These are phyloP conservation scores for Nasonia vitripennis DNA, from an alignment of 1,140 invertebrate genomes.

Conservation along the genomic window DNA sequence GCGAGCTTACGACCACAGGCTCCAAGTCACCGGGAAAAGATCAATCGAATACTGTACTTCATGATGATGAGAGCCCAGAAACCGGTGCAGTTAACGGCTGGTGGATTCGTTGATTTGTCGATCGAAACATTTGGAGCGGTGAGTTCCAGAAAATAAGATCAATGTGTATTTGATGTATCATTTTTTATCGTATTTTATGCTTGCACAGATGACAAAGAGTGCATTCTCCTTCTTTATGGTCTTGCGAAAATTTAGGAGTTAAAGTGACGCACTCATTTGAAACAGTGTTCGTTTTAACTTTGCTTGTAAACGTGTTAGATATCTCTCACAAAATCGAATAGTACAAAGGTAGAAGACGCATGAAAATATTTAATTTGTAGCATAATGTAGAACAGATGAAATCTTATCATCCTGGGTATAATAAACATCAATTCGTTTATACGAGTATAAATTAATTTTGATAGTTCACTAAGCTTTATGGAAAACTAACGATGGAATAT, in stretches of 20 bases:
- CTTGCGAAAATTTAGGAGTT: neutral
- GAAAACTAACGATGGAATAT: too few relatives aligned
- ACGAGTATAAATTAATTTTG: too few relatives aligned
- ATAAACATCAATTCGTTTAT: too few relatives aligned
- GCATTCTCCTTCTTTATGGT: constrained; percentile 3
- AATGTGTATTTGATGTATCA: too few relatives aligned
- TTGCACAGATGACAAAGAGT: constrained; percentile 14
- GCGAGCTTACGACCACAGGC: neutral
- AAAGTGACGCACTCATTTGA: neutral
- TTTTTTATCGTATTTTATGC: neutral
- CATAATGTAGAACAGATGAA: too few relatives aligned
- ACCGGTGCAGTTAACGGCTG: constrained; percentile 30
- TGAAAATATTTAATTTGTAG: too few relatives aligned
- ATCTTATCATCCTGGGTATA: too few relatives aligned
- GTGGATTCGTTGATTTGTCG: constrained; percentile 9
- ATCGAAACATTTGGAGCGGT: constrained; percentile 25
- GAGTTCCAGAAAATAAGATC: neutral
- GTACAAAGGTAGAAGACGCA: too few relatives aligned
- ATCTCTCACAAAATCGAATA: too few relatives aligned
- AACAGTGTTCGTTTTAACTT: neutral
- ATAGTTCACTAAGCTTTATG: too few relatives aligned
- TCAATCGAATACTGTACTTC: constrained; percentile 7
- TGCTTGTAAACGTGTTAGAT: too few relatives aligned
- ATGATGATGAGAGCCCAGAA: constrained; percentile 29
- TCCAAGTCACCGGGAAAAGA: neutral